Evolutionary conservation across 2,888 invertebrate genomes (phyloP).

Genomic region (Sphaeridia pumilis): DNA sequence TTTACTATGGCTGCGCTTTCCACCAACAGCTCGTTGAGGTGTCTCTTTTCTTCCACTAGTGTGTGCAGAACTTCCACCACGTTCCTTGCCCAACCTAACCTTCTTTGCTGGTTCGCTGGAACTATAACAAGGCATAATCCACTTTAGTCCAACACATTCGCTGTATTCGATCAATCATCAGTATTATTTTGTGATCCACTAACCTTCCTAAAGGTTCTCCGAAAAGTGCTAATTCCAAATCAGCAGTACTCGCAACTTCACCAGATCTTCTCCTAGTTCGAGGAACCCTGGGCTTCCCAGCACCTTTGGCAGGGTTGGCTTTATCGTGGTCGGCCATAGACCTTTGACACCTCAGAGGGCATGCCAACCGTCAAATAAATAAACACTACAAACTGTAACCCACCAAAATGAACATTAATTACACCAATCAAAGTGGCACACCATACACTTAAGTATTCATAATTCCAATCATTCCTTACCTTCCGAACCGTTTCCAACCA

Average conservation of each 20-base stretch:
- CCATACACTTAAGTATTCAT: neutral
- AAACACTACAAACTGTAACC: neutral
- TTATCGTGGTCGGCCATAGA: constrained; percentile 38
- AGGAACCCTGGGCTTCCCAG: constrained; percentile 38
- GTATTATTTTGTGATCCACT: neutral
- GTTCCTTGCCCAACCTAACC: constrained; percentile 1
- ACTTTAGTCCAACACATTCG: too few relatives aligned
- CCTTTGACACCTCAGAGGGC: constrained; percentile 42
- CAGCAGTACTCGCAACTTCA: neutral
- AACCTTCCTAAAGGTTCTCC: neutral
- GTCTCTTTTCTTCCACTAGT: constrained; percentile 7
- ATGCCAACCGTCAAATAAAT: constrained; percentile 31
- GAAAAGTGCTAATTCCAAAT: constrained; percentile 14
- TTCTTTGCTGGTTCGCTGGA: constrained; percentile 7
- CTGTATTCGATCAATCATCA: neutral
- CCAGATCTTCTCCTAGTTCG: constrained; percentile 28
- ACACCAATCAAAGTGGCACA: neutral
- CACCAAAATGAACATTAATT: neutral
- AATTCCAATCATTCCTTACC: too few relatives aligned
- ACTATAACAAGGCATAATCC: neutral
- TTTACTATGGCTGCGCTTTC: constrained; percentile 7
- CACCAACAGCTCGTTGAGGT: neutral
- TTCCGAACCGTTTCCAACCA: too few relatives aligned
- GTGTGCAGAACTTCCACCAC: constrained; percentile 1
- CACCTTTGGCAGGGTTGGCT: constrained; percentile 36